Conservation (phyloP, 2,113 vertebrate genomes). For the Trematomus loennbergii region DNA sequence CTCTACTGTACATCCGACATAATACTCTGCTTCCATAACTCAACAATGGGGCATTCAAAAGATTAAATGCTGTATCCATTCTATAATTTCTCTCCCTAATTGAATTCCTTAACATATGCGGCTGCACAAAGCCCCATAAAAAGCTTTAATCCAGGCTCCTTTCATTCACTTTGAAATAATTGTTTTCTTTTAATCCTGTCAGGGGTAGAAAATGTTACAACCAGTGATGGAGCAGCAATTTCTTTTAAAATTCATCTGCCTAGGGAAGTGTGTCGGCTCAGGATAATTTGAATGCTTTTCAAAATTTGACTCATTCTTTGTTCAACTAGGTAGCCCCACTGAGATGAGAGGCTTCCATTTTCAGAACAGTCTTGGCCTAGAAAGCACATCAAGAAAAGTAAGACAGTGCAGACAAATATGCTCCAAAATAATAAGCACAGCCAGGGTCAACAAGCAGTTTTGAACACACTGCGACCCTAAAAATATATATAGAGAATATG, state of each 20-base stretch:
- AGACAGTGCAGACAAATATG: constrained; percentile 5
- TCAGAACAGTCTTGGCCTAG: not conserved
- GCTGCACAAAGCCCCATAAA: constrained; percentile 31
- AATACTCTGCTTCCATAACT: constrained; percentile 7
- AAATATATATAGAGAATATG: not conserved
- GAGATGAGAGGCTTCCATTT: constrained; percentile 3
- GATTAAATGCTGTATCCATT: constrained; percentile 22
- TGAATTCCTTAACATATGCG: constrained; percentile 38
- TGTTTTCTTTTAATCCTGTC: constrained; percentile 36
- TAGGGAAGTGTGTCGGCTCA: not conserved
- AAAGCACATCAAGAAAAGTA: constrained; percentile 16
- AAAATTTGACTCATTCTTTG: constrained; percentile 1
- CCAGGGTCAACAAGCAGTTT: not conserved
- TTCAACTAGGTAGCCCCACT: not conserved
- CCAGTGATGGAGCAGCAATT: constrained; percentile 2
- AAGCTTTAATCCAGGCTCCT: constrained; percentile 38
- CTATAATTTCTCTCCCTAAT: constrained; percentile 37
- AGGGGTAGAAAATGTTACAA: not conserved
- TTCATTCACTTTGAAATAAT: constrained; percentile 21
- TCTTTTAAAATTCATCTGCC: constrained; percentile 23
- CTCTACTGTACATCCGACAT: not conserved
- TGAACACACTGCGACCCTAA: too few relatives aligned
- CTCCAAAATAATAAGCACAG: not conserved
- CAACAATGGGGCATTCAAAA: constrained; percentile 17
- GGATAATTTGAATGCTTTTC: constrained; percentile 9